Base-by-base conservation (phyloP, 2,113 vertebrate species). In the Laterallus jamaicensis region DNA sequence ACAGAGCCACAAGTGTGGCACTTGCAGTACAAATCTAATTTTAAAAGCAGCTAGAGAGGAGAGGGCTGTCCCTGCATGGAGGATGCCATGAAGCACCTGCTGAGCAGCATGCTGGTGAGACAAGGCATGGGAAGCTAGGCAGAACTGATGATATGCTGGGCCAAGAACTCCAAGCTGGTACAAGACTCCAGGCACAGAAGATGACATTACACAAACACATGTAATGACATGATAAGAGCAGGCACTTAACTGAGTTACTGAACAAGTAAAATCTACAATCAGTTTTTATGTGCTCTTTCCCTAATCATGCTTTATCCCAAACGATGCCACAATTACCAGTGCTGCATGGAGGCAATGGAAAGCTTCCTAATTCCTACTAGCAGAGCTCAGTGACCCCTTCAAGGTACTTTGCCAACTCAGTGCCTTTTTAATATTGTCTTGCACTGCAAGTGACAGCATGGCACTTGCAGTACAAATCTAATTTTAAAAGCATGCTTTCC, bases 401-500 rank as follows among this genome's bases (percentile, higher is more conserved):
- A 55, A 82, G 16, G 62, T 35, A 82, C 22, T 84, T 79, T 55
- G 55, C 73, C 77, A 89, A 75, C 69, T 87, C 93, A 29, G 58
- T 87, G 91, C 70, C 83, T 93, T 78, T 93, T 64, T 39, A 90
- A 80, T 40, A 26, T 62, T 82, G n/a, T 55, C 55, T 93, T 76
- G 86, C 5, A 4, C 69, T 95, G 92, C 90, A 94, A 88, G 86
- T 95, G 60, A 81, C 86, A 55, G 89, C 26, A 26, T 76, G 79
- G 82, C 92, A 82, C 82, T 47, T 22, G 58, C 74, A 95, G 92
- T 69, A 97, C 95, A 97, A 96, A 97, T 95, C 96, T 95, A 96
- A 97, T 89, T 97, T 97, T 85, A 96, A 96, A 97, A 96, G 96
- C 96, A 88, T 56, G 94, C 96, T 95, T 95, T 88, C 96, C 88